Base-by-base conservation (phyloP, 1,140 invertebrate genomes). In the Zaprionus vittiger region DNA sequence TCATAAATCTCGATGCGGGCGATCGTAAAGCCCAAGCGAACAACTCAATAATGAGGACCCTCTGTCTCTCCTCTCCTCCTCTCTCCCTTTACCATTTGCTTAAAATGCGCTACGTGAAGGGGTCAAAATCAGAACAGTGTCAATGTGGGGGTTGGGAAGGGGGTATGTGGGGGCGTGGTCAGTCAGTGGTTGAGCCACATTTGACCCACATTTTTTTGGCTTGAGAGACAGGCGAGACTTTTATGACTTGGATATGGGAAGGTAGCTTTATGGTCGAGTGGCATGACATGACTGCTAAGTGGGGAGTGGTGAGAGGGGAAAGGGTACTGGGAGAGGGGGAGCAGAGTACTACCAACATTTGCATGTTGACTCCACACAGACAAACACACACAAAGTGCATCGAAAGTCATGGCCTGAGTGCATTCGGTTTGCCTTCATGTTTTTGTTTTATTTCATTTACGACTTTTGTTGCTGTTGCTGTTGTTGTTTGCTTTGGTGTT, bases 191-290 rank as follows among this genome's bases (percentile, higher is more conserved):
- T 57, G 60, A 17, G 28, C 28, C 66, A 65, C 63, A 66, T 47
- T 65, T 83, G 83, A 87, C 83, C 83, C 83, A 87, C 78, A 86
- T 86, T 65, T 66, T 62, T 62, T 68, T 31, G 71, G 71, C 24
- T 54, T 34, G 64, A 63, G 78, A 79, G 83, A 87, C 71, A 78
- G 83, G 76, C 83, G 76, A 89, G 80, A 86, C 84, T 80, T 86
- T 86, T 86, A 86, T 86, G 83, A 74, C 66, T 73, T 70, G 12
- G 34, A 61, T 56, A 75, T 75, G 64, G 12, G 22, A 22, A 38
- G 20, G 34, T 22, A 4, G 34, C 67, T 78, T 83, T 87, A 89
- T 83, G 85, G 74, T 65, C 67, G 64, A 66, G 57, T 60, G 68
- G 61, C 84, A 87, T 63, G 83, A 76, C 77, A 87, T 54, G 55